A percentile compares a stretch with the other conserved stretches of the same genome.
phyloP scores from a whole-genome alignment of 1,140 invertebrate species.

The Drosophila sulfurigaster region DNA sequence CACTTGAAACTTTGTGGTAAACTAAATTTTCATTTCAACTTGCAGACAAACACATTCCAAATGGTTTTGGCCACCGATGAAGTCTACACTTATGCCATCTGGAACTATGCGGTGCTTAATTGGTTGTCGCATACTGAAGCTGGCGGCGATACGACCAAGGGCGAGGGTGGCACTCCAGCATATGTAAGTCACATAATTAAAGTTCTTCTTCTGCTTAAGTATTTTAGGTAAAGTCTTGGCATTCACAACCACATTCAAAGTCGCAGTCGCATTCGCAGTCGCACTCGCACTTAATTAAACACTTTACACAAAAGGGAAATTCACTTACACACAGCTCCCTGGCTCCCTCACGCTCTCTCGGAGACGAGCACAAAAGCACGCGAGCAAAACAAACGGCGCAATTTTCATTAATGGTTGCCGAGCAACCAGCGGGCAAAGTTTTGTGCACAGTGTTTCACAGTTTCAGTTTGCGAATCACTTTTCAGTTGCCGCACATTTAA shows the following conservation, averaged over 20 bases:
- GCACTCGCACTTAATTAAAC: constrained; percentile 63
- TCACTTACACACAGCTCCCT: constrained; percentile 12
- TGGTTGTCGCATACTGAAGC: constrained; percentile 97
- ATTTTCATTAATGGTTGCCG: constrained; percentile 39
- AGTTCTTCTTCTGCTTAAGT: not conserved
- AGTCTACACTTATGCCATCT: constrained; percentile 96
- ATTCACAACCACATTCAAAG: constrained; percentile 12
- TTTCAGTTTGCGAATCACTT: constrained; percentile 7
- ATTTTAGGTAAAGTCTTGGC: not conserved
- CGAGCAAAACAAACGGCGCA: not conserved
- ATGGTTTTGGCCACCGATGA: constrained; percentile 96
- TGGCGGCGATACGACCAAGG: constrained; percentile 93
- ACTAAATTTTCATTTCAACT: constrained; percentile 9
- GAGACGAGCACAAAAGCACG: not conserved
- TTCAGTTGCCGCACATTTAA: not conserved
- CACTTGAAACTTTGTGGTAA: constrained; percentile 4
- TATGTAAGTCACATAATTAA: constrained; percentile 88
- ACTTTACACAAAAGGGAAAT: constrained; percentile 51
- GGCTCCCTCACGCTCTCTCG: not conserved
- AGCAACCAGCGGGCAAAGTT: constrained; percentile 33
- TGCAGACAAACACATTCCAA: constrained; percentile 97
- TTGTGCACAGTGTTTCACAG: constrained; percentile 14
- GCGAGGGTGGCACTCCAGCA: constrained; percentile 94
- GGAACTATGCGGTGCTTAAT: constrained; percentile 95
- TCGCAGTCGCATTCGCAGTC: not conserved